These are phyloP conservation scores for Muscicapa comitata DNA, from an alignment of 2,797 vertebrate genomes.

Conservation along the genomic window DNA sequence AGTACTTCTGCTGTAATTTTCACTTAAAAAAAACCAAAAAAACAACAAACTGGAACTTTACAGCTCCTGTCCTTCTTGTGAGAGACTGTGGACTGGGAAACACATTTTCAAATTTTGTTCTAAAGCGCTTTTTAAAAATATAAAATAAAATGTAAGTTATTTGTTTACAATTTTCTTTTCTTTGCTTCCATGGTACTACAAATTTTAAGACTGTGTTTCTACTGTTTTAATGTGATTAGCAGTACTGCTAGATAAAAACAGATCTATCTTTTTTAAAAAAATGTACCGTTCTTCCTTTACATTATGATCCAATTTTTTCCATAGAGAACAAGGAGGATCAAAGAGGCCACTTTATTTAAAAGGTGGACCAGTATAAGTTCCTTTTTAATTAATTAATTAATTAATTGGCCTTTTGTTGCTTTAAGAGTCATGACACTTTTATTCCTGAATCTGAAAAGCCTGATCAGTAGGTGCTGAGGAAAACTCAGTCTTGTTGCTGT, in stretches of 20 bases:
- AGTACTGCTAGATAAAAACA: not conserved
- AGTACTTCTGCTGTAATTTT: constrained; percentile 1
- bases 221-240: not conserved
- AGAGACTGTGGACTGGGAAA: not conserved
- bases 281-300: not conserved
- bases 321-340: not conserved
- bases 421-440: constrained; percentile 6
- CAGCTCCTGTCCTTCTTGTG: not conserved
- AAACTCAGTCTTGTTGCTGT: not conserved
- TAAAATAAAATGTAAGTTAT: not conserved
- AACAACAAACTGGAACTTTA: not conserved
- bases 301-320: not conserved
- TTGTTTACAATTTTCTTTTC: not conserved
- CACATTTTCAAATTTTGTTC: not conserved
- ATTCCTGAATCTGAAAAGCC: not conserved
- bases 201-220: not conserved
- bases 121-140: not conserved
- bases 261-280: not conserved
- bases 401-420: not conserved
- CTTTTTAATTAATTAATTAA: not conserved
- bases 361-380: not conserved
- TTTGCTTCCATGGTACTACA: not conserved
- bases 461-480: not conserved
- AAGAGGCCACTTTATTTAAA: not conserved
- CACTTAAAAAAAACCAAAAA: not conserved